These are phyloP conservation scores for Argyresthia albistria DNA, from an alignment of 2,888 invertebrate species.

Conservation along the genomic window DNA sequence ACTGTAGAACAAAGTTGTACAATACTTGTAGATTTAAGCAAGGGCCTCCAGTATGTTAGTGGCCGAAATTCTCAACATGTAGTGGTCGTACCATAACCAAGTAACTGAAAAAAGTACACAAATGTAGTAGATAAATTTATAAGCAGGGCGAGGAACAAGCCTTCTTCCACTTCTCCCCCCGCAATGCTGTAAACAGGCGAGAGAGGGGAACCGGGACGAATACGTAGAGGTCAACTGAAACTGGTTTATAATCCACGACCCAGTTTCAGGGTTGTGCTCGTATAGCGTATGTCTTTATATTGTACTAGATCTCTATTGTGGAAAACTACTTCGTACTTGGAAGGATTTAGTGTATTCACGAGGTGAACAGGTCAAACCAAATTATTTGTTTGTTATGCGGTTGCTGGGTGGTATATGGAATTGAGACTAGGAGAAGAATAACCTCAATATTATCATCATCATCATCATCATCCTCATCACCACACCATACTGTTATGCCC, in stretches of 20 bases:
- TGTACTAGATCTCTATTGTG: slow-evolving; percentile 41
- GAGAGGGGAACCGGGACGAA: slow-evolving; percentile 27
- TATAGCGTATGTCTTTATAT: slow-evolving; percentile 39
- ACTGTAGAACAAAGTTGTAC: too few species aligned
- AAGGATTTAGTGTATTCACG: too few species aligned
- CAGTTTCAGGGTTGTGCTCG: slow-evolving; percentile 28
- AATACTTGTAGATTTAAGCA: too few species aligned
- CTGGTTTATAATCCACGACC: slow-evolving; percentile 41
- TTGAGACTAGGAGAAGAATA: too few species aligned
- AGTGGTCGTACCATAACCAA: not conserved
- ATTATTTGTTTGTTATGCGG: too few species aligned
- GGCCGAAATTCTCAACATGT: not conserved
- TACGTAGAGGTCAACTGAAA: slow-evolving; percentile 27
- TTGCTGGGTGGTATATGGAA: too few species aligned
- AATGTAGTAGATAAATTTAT: not conserved
- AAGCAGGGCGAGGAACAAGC: not conserved
- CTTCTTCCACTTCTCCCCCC: not conserved
- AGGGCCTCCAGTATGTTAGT: too few species aligned
- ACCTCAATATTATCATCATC: too few species aligned
- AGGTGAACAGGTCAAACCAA: too few species aligned
- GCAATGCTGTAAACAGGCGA: slow-evolving; percentile 1
- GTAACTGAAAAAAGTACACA: not conserved
- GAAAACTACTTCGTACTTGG: too few species aligned
- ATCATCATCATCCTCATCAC: too few species aligned
- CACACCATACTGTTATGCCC: too few species aligned